These are phyloP conservation scores for Styela clava DNA, from an alignment of 23 tunicate species.

Conservation along the genomic window DNA sequence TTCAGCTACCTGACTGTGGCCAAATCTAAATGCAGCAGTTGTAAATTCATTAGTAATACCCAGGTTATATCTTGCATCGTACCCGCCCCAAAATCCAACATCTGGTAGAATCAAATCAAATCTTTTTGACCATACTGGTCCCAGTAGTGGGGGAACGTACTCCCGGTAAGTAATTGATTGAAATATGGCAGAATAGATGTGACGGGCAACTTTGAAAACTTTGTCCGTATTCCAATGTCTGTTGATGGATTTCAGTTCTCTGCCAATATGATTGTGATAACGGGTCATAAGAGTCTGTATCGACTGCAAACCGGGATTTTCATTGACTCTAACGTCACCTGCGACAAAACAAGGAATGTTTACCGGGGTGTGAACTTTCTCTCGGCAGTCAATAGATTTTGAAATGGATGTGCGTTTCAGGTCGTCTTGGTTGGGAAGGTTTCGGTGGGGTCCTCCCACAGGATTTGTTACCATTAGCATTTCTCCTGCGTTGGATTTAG, in stretches of 20 bases:
- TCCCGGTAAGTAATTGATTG: slow-evolving; percentile 74
- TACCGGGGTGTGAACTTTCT: slow-evolving; percentile 45
- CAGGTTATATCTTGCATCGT: slow-evolving; percentile 68
- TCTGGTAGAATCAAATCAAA: slow-evolving; percentile 30
- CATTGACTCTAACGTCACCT: slow-evolving; percentile 76
- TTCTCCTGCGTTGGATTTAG: slow-evolving; percentile 24
- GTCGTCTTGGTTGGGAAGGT: slow-evolving; percentile 37
- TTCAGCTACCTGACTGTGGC: slow-evolving; percentile 60
- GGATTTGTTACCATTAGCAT: not conserved
- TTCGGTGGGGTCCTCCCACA: not conserved
- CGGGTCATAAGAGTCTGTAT: slow-evolving; percentile 72
- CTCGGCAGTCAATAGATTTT: slow-evolving; percentile 43
- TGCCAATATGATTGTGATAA: slow-evolving; percentile 61
- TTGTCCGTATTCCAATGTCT: slow-evolving; percentile 46
- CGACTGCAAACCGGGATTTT: slow-evolving; percentile 63
- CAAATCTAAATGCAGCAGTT: slow-evolving; percentile 85
- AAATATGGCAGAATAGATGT: slow-evolving; percentile 45
- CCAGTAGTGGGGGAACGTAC: slow-evolving; percentile 69
- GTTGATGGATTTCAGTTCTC: slow-evolving; percentile 37
- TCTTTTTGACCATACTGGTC: slow-evolving; percentile 43
- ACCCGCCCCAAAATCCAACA: slow-evolving; percentile 66
- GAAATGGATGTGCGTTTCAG: slow-evolving; percentile 30
- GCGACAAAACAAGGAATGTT: slow-evolving; percentile 63
- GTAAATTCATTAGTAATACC: slow-evolving; percentile 71
- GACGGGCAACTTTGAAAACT: slow-evolving; percentile 52